Evolutionary conservation across 2,113 vertebrate genomes (phyloP).

Genomic region (Corythaeola cristata): DNA sequence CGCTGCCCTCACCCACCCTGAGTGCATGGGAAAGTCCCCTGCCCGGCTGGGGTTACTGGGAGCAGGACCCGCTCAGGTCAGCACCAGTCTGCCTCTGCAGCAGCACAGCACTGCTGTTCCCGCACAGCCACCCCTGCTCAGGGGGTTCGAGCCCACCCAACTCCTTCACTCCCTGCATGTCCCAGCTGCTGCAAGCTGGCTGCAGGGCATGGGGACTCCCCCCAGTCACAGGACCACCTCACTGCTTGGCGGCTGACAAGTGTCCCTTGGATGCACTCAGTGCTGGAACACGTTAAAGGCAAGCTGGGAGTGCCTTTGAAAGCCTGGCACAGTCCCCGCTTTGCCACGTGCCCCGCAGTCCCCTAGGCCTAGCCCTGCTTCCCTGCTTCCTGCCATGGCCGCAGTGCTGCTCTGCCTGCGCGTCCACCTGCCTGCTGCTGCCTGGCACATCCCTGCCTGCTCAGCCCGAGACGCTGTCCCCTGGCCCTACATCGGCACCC

Average conservation of each 20-base stretch:
- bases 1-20: neutral
- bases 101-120: rapidly evolving
- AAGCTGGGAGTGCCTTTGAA: neutral
- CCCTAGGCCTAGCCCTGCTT: neutral
- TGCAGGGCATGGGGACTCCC: neutral
- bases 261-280: neutral
- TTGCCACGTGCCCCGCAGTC: rapidly evolving
- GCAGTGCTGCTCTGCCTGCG: rapidly evolving
- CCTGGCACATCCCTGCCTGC: neutral
- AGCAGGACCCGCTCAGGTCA: rapidly evolving
- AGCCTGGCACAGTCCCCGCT: neutral
- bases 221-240: neutral
- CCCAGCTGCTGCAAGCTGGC: neutral
- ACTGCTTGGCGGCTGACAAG: rapidly evolving
- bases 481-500: rapidly evolving
- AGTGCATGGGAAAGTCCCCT: rapidly evolving
- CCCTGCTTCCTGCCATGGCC: neutral
- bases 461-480: neutral
- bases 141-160: rapidly evolving
- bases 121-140: rapidly evolving
- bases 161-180: rapidly evolving
- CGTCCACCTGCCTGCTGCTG: neutral
- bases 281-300: neutral
- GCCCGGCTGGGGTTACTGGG: neutral
- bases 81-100: neutral